Base-by-base conservation (phyloP, 2,888 invertebrate species). In the Dynastes grantii region DNA sequence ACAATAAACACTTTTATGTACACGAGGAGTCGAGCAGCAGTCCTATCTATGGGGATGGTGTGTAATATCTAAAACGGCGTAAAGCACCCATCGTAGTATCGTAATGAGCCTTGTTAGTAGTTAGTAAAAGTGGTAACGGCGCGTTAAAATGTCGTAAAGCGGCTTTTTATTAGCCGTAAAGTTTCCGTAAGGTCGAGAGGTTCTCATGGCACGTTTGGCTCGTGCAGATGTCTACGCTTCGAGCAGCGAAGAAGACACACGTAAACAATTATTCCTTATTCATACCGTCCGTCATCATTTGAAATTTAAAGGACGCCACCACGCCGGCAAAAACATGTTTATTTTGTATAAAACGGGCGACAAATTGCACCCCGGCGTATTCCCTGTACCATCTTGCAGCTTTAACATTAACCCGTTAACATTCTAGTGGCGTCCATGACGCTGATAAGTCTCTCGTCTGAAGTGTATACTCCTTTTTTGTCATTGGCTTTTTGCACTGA, bases 101-200 rank as follows among this genome's bases (percentile, higher is more conserved):
- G 87, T 87, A 88, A 88, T 87, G 88, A 88, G 87, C 85, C 87
- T 87, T 87, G 87, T 87, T 88, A 87, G 87, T 87, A 88, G 87
- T 88, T 88, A 87, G 87, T 87, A 87, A 87, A 87, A 88, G 88
- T 88, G 87, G 87, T 87, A 87, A 88, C 86, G 87, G 86, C 85
- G 85, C 87, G 87, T 88, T 88, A 88, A 88, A 88, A 88, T 86
- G 88, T 87, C 87, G 87, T 88, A 88, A 88, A 88, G 86, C 87
- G 86, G 87, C 87, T 87, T 88, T 88, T 88, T 88, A 88, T 88
- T 87, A 87, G 86, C 86, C 87, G 87, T 88, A 87, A 88, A 88
- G 85, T 87, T 86, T 85, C 81, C 83, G 84, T 84, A 82, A 84
- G 83, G 85, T 85, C 85, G 86, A 83, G 84, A 85, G 84, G 84